Conservation (phyloP, 2,888 invertebrate species). For the Tetranychus piercei region DNA sequence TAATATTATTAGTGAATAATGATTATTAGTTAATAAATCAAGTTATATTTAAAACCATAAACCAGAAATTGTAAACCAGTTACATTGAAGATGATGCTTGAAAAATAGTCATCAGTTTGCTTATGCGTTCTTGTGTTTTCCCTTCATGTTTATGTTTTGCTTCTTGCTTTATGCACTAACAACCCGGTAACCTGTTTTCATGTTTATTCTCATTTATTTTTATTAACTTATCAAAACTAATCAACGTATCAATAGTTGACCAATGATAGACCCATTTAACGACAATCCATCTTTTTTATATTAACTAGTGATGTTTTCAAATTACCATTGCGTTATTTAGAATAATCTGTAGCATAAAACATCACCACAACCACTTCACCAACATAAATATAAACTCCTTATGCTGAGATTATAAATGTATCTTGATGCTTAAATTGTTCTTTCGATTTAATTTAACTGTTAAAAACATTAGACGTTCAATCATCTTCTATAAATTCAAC, state of each 20-base stretch:
- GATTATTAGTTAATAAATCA: too few relatives aligned
- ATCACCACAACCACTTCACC: neutral
- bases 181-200: neutral
- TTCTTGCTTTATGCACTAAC: neutral
- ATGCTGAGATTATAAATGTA: neutral
- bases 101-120: neutral
- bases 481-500: neutral
- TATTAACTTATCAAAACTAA: neutral
- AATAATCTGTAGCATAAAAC: neutral
- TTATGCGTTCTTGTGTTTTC: neutral
- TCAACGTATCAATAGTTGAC: neutral
- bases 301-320: neutral
- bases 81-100: neutral
- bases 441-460: neutral
- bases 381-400: neutral
- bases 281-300: neutral
- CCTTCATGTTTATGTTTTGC: neutral
- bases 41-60: too few relatives aligned
- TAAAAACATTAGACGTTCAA: neutral
- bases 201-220: neutral
- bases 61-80: too few relatives aligned
- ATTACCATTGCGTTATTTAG: too few relatives aligned
- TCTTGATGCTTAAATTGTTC: neutral
- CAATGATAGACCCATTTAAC: neutral
- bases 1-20: too few relatives aligned